Evolutionary conservation across 1,140 invertebrate species (phyloP), one percentile per base, ranked within the genome.

Genomic region (Cyrtorhinus lividipennis): DNA sequence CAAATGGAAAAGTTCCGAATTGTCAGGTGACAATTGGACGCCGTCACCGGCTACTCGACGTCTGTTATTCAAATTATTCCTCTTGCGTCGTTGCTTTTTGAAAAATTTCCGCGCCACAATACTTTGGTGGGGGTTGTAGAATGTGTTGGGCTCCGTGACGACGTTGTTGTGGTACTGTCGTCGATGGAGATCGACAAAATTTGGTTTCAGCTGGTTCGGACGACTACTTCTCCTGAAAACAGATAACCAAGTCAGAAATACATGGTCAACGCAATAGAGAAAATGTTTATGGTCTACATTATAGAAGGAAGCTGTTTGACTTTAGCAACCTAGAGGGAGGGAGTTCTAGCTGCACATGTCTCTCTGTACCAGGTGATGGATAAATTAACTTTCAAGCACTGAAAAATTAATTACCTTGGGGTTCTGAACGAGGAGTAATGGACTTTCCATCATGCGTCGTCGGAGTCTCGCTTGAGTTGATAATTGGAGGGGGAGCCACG

Each of bases 61-160:
- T 44, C 81, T 73, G 0, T 83, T 72, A 66, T 84, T 83, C 24
- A 90, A 74, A 71, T 87, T 88, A 71, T 85, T 90, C 61, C 82
- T 79, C 69, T 85, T 85, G 68, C 77, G 64, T 46, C 67, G 62
- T 71, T 92, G 88, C 70, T 90, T 92, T 65, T 90, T 88, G 72
- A 94, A 94, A 73, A 93, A 94, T 69, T 90, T 92, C 65, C 89
- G 81, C 0, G 92, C 91, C 0, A 92, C 88, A 15, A 89, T 90
- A 72, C 89, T 93, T 72, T 95, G 92, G 70, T 89, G 87, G 0
- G 90, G 88, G 77, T 95, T 93, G 70, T 94, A 94, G 73, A 94
- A 95, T 73, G 89, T 81, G 68, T 91, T 85, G 0, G 85, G 83
- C 62, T 86, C 83, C 0, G 83, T 83, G 63, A 82, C 84, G 53